These are phyloP conservation scores for Pteruthius melanotis DNA, from an alignment of 2,113 vertebrate species.

Conservation along the genomic window DNA sequence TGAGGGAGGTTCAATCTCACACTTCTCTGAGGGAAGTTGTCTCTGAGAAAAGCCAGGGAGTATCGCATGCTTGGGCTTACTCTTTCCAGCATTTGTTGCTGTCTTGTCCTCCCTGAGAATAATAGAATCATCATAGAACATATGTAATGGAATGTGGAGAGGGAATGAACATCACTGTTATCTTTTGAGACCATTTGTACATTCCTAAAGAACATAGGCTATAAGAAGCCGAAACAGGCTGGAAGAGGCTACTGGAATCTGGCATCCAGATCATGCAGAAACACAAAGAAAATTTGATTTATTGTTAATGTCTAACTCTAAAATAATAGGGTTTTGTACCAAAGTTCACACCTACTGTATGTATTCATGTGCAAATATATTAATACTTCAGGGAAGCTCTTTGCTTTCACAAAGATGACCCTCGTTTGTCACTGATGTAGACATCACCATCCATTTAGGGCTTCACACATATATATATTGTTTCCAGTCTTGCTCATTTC, in stretches of 20 bases:
- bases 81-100: neutral
- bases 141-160: neutral
- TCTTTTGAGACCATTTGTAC: neutral
- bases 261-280: neutral
- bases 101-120: neutral
- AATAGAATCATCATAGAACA: neutral
- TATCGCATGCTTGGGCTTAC: fast-evolving
- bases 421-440: fast-evolving
- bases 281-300: neutral
- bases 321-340: neutral
- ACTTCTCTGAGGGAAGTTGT: neutral
- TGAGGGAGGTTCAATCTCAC: neutral
- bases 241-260: neutral
- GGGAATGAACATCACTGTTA: neutral
- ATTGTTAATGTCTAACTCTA: neutral
- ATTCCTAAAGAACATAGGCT: neutral
- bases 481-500: neutral
- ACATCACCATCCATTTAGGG: neutral
- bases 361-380: neutral
- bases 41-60: neutral
- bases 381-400: neutral
- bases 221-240: neutral
- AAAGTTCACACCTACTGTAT: neutral
- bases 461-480: neutral
- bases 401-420: neutral